Percentiles rank a stretch among this genome's conserved stretches.
Evolutionary conservation across 2,113 vertebrate species (phyloP).

Genomic region (Prochilodus magdalenae): DNA sequence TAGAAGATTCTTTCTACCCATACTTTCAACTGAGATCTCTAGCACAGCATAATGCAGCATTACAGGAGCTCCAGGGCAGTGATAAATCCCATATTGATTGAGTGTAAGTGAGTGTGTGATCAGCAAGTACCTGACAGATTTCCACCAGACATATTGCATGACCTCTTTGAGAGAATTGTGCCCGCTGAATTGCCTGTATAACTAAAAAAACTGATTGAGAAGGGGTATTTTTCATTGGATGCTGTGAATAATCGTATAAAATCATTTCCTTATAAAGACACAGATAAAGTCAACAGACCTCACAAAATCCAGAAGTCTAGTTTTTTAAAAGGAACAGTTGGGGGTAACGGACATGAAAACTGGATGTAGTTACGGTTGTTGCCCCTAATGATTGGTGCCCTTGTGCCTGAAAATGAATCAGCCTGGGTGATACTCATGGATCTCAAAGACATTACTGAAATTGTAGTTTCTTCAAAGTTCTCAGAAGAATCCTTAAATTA

Average conservation of each 20-base stretch:
- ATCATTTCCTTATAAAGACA: constrained; percentile 3
- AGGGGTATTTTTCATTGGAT: background rate
- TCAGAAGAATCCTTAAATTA: background rate
- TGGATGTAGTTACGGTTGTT: constrained; percentile 28
- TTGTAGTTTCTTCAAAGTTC: constrained; percentile 15
- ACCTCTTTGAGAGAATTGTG: constrained; percentile 8
- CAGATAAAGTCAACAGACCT: no score
- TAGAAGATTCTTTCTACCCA: background rate
- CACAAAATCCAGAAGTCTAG: no score
- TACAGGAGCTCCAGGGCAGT: constrained; percentile 1
- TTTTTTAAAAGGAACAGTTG: no score
- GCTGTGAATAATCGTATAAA: no score
- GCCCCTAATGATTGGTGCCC: constrained; percentile 25
- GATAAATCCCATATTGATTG: background rate
- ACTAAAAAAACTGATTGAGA: background rate
- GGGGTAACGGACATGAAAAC: background rate
- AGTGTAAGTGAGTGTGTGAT: no score
- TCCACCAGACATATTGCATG: constrained; percentile 42
- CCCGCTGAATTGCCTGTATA: constrained; percentile 4
- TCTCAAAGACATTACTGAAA: constrained; percentile 14
- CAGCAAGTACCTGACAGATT: no score
- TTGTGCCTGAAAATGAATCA: constrained; percentile 23
- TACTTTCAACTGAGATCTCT: constrained; percentile 36
- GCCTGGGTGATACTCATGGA: constrained; percentile 29
- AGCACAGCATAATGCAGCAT: background rate